These are phyloP conservation scores for Mormyrus proboscirostris DNA, from an alignment of 2,797 vertebrate species.

Conservation along the genomic window DNA sequence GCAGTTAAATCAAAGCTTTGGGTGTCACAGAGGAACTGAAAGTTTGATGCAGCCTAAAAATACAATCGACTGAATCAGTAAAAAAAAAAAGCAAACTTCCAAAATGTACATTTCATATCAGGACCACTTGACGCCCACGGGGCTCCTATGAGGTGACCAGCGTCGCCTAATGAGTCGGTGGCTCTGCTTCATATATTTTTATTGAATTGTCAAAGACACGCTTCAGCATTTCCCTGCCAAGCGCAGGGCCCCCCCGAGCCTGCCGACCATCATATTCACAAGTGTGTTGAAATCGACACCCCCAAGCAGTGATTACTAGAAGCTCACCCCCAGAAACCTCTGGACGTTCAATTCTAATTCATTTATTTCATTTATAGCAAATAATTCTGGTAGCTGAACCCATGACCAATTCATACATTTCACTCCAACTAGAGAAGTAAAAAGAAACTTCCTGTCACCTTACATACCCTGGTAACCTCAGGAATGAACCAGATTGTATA, in stretches of 20 bases:
- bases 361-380: background rate
- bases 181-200: background rate
- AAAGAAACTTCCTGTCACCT: background rate
- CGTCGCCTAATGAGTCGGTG: background rate
- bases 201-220: background rate
- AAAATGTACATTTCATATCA: background rate
- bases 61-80: background rate
- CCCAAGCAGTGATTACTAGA: background rate
- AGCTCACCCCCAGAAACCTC: background rate
- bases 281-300: background rate
- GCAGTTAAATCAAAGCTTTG: background rate
- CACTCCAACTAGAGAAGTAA: background rate
- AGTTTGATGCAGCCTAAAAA: conserved; percentile 15
- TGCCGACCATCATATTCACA: background rate
- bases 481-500: background rate
- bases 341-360: background rate
- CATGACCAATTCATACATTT: background rate
- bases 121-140: background rate
- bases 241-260: too few relatives aligned
- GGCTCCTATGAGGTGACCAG: background rate
- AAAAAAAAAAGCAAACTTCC: background rate
- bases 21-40: background rate
- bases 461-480: background rate
- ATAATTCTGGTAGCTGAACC: background rate
- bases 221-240: background rate